Evolutionary conservation across 2,113 vertebrate genomes (phyloP).

Genomic region (Chloebia gouldiae): DNA sequence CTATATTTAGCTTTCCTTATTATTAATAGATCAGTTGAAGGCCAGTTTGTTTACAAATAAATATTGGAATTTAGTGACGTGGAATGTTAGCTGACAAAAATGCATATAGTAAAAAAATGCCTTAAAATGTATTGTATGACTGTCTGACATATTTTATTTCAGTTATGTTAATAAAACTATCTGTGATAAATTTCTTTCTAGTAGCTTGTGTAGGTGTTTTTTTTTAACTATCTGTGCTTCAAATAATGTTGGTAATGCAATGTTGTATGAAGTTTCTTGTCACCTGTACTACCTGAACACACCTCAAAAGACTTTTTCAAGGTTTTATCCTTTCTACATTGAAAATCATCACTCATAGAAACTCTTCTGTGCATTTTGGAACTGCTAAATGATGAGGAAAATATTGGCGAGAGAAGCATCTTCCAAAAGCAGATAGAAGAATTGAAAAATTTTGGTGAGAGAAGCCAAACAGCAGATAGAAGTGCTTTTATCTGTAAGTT

Average conservation of each 20-base stretch:
- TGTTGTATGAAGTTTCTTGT: neutral
- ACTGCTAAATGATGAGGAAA: neutral
- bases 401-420: neutral
- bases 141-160: neutral
- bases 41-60: neutral
- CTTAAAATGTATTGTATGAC: neutral
- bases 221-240: neutral
- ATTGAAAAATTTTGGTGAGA: neutral
- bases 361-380: neutral
- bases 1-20: neutral
- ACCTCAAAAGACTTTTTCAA: neutral
- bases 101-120: neutral
- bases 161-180: neutral
- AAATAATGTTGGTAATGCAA: neutral
- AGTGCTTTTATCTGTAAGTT: neutral
- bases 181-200: neutral
- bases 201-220: neutral
- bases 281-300: neutral
- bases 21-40: neutral
- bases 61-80: neutral
- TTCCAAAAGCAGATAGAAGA: neutral
- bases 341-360: neutral
- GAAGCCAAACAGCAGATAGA: neutral
- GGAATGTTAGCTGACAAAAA: neutral
- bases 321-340: neutral